These are phyloP conservation scores for Procambarus clarkii DNA, from an alignment of 1,140 invertebrate species.

Conservation along the genomic window DNA sequence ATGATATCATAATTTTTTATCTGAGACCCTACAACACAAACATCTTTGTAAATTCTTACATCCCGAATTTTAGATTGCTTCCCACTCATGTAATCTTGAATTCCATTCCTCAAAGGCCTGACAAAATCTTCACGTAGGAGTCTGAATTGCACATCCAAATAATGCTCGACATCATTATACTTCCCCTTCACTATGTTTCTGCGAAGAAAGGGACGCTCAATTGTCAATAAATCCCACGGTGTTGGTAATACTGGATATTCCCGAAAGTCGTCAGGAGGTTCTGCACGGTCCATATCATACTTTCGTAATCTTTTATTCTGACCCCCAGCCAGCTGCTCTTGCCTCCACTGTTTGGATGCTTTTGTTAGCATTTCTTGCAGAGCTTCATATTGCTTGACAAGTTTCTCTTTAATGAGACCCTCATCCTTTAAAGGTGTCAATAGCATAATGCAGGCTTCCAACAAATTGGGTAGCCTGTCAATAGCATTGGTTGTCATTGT, in stretches of 20 bases:
- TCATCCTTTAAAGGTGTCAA: background rate
- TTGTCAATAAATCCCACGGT: constrained; percentile 16
- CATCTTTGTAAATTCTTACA: constrained; percentile 57
- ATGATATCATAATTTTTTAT: constrained; percentile 31
- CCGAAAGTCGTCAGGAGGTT: constrained; percentile 66
- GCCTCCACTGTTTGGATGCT: constrained; percentile 21
- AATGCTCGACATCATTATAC: constrained; percentile 82
- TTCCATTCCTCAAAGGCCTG: constrained; percentile 59
- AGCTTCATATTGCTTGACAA: constrained; percentile 24
- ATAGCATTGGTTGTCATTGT: constrained; percentile 39
- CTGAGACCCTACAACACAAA: constrained; percentile 23
- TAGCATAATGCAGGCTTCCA: constrained; percentile 10
- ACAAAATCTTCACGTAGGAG: constrained; percentile 83
- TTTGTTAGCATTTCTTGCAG: constrained; percentile 32
- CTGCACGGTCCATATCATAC: constrained; percentile 34
- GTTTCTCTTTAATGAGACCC: background rate
- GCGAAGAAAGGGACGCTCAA: constrained; percentile 76
- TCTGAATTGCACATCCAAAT: constrained; percentile 86
- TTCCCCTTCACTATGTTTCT: constrained; percentile 80
- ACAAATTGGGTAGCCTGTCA: constrained; percentile 1
- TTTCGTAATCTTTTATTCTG: background rate
- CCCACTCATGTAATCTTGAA: constrained; percentile 59
- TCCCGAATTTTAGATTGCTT: constrained; percentile 1
- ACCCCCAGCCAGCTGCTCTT: background rate
- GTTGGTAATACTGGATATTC: constrained; percentile 60